Evolutionary conservation across 35 echinoderm and acorn worm species (phyloP).

Genomic region (Patiria miniata): DNA sequence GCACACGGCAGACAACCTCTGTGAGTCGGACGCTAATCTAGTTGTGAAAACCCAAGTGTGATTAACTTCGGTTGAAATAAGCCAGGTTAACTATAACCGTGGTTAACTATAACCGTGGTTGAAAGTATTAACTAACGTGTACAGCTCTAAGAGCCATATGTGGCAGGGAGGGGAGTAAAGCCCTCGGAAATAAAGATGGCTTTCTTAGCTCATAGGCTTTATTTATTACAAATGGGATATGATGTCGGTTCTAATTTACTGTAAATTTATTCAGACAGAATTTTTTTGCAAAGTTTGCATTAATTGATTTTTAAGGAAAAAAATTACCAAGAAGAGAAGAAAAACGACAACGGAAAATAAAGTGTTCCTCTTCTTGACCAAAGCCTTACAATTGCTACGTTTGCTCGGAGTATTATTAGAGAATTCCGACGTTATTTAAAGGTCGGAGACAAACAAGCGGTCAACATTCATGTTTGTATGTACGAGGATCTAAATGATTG

Average conservation of each 20-base stretch:
- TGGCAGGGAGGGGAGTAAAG: not conserved
- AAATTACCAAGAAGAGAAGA: not conserved
- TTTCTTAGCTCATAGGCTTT: not conserved
- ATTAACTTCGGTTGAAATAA: not conserved
- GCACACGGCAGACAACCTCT: not conserved
- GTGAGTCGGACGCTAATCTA: not conserved
- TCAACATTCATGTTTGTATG: slow-evolving; percentile 13
- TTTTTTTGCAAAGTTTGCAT: not conserved
- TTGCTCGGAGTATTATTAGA: not conserved
- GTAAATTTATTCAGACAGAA: not conserved
- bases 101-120: no score
- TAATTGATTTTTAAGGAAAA: not conserved
- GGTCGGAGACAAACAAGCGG: not conserved
- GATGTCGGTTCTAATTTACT: not conserved
- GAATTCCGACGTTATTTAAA: not conserved
- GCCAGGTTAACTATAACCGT: slow-evolving; percentile 15
- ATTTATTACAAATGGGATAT: slow-evolving; percentile 18
- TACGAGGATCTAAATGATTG: not conserved
- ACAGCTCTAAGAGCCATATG: not conserved
- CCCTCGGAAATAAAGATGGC: not conserved
- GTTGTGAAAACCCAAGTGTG: not conserved
- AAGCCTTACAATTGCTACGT: slow-evolving; percentile 17
- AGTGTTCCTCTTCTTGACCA: not conserved
- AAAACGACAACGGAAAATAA: not conserved
- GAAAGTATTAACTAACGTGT: no score